Evolutionary conservation across 2,797 vertebrate genomes (phyloP), one percentile per base, ranked within the genome.

Genomic region (Tachyglossus aculeatus): DNA sequence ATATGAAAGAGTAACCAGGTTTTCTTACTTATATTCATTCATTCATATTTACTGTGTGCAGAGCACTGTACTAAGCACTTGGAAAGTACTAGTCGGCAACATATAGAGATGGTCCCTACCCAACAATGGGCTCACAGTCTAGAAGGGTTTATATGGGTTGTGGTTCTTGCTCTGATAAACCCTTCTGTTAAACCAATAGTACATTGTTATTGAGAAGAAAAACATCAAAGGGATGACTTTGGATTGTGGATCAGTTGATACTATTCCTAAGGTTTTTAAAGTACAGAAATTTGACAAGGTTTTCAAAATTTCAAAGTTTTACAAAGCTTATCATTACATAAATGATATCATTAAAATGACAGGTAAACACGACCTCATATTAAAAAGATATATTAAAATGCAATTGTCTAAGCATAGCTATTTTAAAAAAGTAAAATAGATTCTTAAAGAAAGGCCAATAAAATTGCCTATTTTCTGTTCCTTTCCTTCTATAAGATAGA

Each of bases 221-320:
- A 8, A 67, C 52, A 16, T 67, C 29, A 51, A 51, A 39, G 12
- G 74, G 68, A 63, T 27, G 62, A 84, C 78, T 16, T 4, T 38
- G 61, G 39, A 24, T 6, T 60, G 62, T 59, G 1, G 33, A 47
- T 19, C 14, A 4, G 21, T 38, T 37, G 51, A 37, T 3, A 60
- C 71, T 41, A 1, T 22, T 64, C 38, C 58, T 7, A 32, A 56
- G 13, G 10, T 47, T 33, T 71, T 37, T 29, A 41, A 59, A 41
- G 51, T n/a, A 47, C 25, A 21, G 14, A 41, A 41, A 76, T 45
- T 9, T 22, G 13, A 43, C 9, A 10, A 18, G 18, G 18, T 43
- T 41, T 11, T 22, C 24, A 10, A 15, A 22, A 5, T 43, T 22
- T 43, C 37, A 37, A 9, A n/a, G n/a, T n/a, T n/a, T n/a, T n/a